Conservation (phyloP, 1,140 invertebrate genomes). For the Whitmania pigra region DNA sequence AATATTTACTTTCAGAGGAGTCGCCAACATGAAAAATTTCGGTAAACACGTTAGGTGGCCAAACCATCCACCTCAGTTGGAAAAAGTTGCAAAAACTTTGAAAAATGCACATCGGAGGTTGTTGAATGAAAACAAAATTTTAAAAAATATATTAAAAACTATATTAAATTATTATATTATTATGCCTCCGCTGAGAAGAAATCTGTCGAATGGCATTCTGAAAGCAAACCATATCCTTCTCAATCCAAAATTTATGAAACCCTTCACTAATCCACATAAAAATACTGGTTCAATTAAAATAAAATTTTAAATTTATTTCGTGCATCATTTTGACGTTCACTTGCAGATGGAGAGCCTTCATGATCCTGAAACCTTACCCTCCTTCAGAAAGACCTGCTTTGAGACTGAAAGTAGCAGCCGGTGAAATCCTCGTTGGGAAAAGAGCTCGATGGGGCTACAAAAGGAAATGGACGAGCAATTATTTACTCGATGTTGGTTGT, state of each 20-base stretch:
- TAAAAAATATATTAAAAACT: no score
- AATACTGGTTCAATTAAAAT: no score
- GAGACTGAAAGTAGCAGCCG: slow-evolving; percentile 64
- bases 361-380: slow-evolving; percentile 68
- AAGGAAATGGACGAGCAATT: slow-evolving; percentile 81
- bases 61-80: slow-evolving; percentile 54
- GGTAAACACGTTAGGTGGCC: slow-evolving; percentile 72
- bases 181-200: slow-evolving; percentile 55
- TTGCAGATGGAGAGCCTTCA: slow-evolving; percentile 68
- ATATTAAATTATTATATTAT: no score
- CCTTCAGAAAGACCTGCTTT: slow-evolving; percentile 72
- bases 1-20: neutral
- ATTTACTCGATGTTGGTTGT: slow-evolving; percentile 53
- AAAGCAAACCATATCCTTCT: slow-evolving; percentile 81
- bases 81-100: slow-evolving; percentile 44
- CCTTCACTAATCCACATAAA: neutral
- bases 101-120: slow-evolving; percentile 38
- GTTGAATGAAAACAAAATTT: no score
- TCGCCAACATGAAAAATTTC: slow-evolving; percentile 14
- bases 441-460: slow-evolving; percentile 67
- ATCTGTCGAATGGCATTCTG: slow-evolving; percentile 77
- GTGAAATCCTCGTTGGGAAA: slow-evolving; percentile 60
- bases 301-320: neutral
- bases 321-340: neutral
- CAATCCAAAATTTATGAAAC: slow-evolving; percentile 80